These are phyloP conservation scores for Diphyllodes magnificus DNA, from an alignment of 2,113 vertebrate species.

Conservation along the genomic window DNA sequence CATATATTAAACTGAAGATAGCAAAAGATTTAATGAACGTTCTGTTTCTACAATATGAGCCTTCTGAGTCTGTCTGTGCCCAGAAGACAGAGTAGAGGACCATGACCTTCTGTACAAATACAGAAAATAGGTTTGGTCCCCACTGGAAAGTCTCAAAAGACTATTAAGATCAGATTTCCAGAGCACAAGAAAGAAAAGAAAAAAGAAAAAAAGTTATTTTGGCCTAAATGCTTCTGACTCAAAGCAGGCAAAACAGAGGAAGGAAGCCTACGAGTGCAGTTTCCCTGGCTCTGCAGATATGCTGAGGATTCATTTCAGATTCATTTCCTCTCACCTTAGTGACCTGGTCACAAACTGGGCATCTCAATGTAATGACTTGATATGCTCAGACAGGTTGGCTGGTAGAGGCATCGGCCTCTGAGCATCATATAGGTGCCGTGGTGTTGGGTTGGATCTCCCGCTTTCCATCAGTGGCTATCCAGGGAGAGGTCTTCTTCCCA, in stretches of 20 bases:
- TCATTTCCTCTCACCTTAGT: background rate
- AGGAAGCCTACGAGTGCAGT: background rate
- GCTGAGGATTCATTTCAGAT: background rate
- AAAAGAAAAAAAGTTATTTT: background rate
- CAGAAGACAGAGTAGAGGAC: background rate
- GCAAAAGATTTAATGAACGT: background rate
- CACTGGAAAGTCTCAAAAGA: background rate
- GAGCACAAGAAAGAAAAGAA: background rate
- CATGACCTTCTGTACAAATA: background rate
- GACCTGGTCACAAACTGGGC: background rate
- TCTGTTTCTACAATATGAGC: background rate
- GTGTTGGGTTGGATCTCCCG: background rate
- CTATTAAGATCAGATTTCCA: background rate
- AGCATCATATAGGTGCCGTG: background rate
- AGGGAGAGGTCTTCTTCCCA: background rate
- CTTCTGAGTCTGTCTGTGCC: background rate
- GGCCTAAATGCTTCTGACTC: background rate
- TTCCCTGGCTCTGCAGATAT: background rate
- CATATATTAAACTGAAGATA: background rate
- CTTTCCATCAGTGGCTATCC: background rate
- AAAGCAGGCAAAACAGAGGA: background rate
- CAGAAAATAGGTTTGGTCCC: background rate
- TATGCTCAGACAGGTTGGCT: accelerated
- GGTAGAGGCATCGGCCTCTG: background rate
- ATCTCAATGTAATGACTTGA: background rate